Evolutionary conservation across 2,113 vertebrate species (phyloP).

Genomic region (Crotalus helleri): DNA sequence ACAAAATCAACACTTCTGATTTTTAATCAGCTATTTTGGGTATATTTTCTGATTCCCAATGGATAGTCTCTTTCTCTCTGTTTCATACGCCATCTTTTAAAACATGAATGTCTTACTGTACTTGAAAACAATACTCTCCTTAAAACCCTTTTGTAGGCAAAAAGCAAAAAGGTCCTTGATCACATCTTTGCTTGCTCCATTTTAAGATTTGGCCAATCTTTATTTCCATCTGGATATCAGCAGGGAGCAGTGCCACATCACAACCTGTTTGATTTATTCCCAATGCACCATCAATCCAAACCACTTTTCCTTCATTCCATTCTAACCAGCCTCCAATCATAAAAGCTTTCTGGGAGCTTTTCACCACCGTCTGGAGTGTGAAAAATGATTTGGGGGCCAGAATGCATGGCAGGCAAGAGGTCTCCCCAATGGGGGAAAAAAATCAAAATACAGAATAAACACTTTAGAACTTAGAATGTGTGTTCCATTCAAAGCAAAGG

Average conservation of each 20-base stretch:
- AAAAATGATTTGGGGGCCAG: not conserved
- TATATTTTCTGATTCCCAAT: accelerated
- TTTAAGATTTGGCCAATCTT: slow-evolving; percentile 25
- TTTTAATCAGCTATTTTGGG: not conserved
- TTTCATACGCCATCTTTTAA: not conserved
- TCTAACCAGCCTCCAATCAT: not conserved
- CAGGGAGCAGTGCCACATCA: not conserved
- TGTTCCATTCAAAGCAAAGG: not conserved
- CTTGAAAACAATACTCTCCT: not conserved
- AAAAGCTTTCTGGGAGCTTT: not conserved
- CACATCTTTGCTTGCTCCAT: accelerated
- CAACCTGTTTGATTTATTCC: not conserved
- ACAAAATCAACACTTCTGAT: not conserved
- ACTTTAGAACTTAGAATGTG: not conserved
- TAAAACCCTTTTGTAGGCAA: not conserved
- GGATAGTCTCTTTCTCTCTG: not conserved
- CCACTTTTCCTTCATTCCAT: not conserved
- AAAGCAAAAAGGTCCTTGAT: not conserved
- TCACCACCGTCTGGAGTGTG: not conserved
- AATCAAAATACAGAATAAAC: not conserved
- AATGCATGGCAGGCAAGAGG: not conserved
- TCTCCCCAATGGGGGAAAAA: not conserved
- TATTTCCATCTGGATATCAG: slow-evolving; percentile 16
- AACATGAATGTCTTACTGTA: slow-evolving; percentile 9
- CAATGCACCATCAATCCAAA: not conserved